These are phyloP conservation scores for Epinotia nisella DNA, from an alignment of 2,888 invertebrate species.

Conservation along the genomic window DNA sequence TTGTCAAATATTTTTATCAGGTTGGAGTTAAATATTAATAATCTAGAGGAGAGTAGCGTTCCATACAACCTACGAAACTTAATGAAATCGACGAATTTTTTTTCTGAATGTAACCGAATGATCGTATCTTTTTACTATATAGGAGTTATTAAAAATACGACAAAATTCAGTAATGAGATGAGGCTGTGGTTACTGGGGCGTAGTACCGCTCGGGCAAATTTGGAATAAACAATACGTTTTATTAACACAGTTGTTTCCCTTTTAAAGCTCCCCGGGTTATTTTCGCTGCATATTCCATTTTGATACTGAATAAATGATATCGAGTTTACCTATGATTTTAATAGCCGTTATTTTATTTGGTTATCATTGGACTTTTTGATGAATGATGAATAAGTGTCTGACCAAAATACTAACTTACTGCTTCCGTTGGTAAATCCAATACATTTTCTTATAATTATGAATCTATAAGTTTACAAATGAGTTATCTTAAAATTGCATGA, in stretches of 20 bases:
- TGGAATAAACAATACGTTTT: slow-evolving; percentile 34
- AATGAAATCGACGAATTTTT: background rate
- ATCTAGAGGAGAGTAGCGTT: no score
- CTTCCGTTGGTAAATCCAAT: no score
- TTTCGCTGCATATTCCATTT: slow-evolving; percentile 28
- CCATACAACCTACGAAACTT: no score
- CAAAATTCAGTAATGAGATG: slow-evolving; percentile 20
- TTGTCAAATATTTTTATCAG: no score
- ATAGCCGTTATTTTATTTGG: background rate
- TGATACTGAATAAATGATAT: slow-evolving; percentile 16
- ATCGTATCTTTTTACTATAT: background rate
- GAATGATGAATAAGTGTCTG: background rate
- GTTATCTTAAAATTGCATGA: no score
- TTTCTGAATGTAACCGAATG: background rate
- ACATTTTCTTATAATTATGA: no score
- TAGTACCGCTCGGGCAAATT: background rate
- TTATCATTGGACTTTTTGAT: background rate
- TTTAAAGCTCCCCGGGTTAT: slow-evolving; percentile 9
- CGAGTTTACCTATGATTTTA: background rate
- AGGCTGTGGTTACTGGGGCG: background rate
- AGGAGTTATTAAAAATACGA: slow-evolving; percentile 12
- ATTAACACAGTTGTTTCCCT: slow-evolving; percentile 24
- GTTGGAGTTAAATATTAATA: no score
- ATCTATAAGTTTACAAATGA: no score
- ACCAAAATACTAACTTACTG: no score